A percentile compares a stretch with the other conserved stretches of the same genome.
Evolutionary conservation across 2,113 vertebrate genomes (phyloP).

Genomic region (Lophura nycthemera): DNA sequence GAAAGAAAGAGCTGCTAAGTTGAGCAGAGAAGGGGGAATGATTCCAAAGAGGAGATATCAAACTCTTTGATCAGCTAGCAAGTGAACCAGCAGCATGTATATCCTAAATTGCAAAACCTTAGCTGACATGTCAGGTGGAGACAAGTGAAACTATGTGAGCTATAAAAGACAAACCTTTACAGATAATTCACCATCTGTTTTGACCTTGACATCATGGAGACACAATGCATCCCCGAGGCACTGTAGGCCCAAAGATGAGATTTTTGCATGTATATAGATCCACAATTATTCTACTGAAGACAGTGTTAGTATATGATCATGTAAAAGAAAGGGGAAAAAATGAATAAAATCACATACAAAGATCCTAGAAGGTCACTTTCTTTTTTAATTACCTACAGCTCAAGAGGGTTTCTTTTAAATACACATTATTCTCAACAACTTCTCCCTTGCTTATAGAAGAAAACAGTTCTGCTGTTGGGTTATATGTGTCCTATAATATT

Average conservation of each 20-base stretch:
- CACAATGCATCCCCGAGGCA: background rate
- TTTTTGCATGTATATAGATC: background rate
- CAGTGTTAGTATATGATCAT: background rate
- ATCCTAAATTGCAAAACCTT: background rate
- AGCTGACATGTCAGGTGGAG: background rate
- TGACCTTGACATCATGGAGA: background rate
- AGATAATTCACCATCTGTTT: background rate
- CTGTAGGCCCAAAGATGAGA: background rate
- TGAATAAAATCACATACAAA: background rate
- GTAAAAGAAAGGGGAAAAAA: background rate
- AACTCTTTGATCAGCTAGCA: background rate
- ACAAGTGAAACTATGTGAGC: background rate
- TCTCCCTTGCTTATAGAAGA: background rate
- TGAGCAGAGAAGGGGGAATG: background rate
- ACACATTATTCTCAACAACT: background rate
- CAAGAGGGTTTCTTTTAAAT: background rate
- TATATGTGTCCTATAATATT: conserved; percentile 34
- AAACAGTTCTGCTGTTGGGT: background rate
- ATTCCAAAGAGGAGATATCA: background rate
- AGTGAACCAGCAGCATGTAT: background rate
- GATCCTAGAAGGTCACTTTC: background rate
- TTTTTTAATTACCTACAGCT: background rate
- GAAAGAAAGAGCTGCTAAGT: background rate
- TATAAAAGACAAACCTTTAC: background rate
- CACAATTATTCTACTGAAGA: background rate